Conservation (phyloP, 37 sponge, comb jelly and placozoan species). For the Ianthella basta region DNA sequence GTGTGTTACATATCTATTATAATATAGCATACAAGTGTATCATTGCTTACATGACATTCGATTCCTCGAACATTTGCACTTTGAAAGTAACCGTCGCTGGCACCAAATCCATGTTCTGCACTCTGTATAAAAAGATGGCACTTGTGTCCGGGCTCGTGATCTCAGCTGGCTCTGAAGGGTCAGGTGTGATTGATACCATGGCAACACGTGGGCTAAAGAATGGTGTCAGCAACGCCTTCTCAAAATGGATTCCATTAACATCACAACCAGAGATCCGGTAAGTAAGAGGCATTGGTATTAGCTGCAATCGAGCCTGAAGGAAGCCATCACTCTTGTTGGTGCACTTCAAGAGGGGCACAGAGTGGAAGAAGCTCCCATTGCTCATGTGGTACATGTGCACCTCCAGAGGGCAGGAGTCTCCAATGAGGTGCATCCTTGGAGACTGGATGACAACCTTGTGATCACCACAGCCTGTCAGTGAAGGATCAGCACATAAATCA, state of each 20-base stretch:
- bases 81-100: not conserved
- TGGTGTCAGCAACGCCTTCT: not conserved
- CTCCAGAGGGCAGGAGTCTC: not conserved
- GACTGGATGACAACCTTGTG: constrained; percentile 9
- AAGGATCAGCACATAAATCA: no score
- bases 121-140: not conserved
- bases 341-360: not conserved
- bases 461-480: not conserved
- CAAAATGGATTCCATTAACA: not conserved
- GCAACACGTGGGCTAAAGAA: constrained; percentile 13
- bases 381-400: not conserved
- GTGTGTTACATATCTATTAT: no score
- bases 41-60: not conserved
- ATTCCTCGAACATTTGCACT: not conserved
- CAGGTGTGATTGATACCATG: not conserved
- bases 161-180: not conserved
- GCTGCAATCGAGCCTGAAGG: not conserved
- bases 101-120: not conserved
- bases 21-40: not conserved
- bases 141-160: not conserved
- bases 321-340: not conserved
- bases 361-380: constrained; percentile 5
- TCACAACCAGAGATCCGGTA: constrained; percentile 8
- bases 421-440: not conserved
- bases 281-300: not conserved